Base-by-base conservation (phyloP, 2,888 invertebrate species). In the Bugulina stolonifera region DNA sequence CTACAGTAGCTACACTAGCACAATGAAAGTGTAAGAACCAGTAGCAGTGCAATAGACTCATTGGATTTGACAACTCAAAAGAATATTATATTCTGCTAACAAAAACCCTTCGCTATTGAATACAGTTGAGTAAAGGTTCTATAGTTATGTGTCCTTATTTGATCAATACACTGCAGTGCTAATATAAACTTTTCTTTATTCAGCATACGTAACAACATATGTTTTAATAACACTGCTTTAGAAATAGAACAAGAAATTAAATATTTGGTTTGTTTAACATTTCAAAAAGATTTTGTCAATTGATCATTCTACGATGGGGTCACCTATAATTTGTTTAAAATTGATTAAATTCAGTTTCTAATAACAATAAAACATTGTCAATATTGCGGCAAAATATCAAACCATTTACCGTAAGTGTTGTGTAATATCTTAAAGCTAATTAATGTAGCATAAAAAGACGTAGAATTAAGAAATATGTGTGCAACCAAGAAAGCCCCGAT, bases 221-320 rank as follows among this genome's bases (percentile, higher is more conserved):
- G 27, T 64, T 64, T 25, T 64, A 64, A 64, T 29, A 64, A 25
- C 22, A 27, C 10, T 27, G 10, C 27, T 64, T 32, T 64, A 64
- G 27, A 14, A 27, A 29, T 64, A 25, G 64, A 64, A 64, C 64
- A 64, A 55, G 32, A 64, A 32, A 64, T 64, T 32, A 27, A 64
- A 64, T 34, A 64, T 64, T 64, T 64, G 64, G 32, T 64, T 34
- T 32, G 64, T 32, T 64, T 64, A 14, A 34, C 32, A 32, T 64
- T 64, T 25, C 64, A 64, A 34, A 32, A 5, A 43, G 18, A 43
- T 5, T 18, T 43, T 43, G 43, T 43, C 10, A 43, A 43, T n/a
- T 5, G 43, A 43, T 43, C 43, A 43, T 43, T 43, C 18, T 18
- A 43, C 43, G 10, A 43, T 43, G 43, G 18, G 43, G 43, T 43